Percentiles rank a stretch among this genome's conserved stretches.
Conservation (phyloP, 2,888 invertebrate genomes). For the Nomada ferruginata region DNA sequence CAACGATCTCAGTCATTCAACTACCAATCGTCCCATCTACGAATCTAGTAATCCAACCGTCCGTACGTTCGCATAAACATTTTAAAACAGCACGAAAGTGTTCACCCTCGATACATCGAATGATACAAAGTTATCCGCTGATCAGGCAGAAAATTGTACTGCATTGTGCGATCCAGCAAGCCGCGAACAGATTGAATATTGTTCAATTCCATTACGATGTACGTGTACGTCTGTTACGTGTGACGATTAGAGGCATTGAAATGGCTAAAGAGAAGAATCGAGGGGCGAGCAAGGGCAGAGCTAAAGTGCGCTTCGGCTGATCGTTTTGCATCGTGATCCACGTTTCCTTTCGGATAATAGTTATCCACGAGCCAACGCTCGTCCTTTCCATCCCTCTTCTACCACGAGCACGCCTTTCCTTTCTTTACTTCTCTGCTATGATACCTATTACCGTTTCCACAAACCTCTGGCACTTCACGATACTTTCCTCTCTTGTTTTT, state of each 20-base stretch:
- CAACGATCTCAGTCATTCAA: too few species aligned
- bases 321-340: slow-evolving; percentile 55
- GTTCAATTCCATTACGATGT: slow-evolving; percentile 34
- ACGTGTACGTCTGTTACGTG: slow-evolving; percentile 35
- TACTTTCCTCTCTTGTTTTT: not conserved
- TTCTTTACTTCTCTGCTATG: slow-evolving; percentile 36
- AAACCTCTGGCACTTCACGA: slow-evolving; percentile 8
- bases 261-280: slow-evolving; percentile 38
- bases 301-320: slow-evolving; percentile 30
- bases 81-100: too few species aligned
- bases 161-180: not conserved
- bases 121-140: not conserved
- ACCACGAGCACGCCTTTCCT: slow-evolving; percentile 23
- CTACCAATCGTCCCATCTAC: too few species aligned
- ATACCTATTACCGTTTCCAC: slow-evolving; percentile 43
- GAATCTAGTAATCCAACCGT: too few species aligned
- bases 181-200: slow-evolving; percentile 19
- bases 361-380: slow-evolving; percentile 24
- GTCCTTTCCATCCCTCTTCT: slow-evolving; percentile 36
- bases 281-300: slow-evolving; percentile 27
- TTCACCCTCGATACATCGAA: too few species aligned
- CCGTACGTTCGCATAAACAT: too few species aligned
- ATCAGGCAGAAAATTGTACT: slow-evolving; percentile 25
- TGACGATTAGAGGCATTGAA: slow-evolving; percentile 52
- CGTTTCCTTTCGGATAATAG: slow-evolving; percentile 51